A percentile compares a stretch with the other conserved stretches of the same genome.
These are phyloP conservation scores for Leptoteleia sp. DNA, from an alignment of 1,140 invertebrate genomes.

Conservation along the genomic window DNA sequence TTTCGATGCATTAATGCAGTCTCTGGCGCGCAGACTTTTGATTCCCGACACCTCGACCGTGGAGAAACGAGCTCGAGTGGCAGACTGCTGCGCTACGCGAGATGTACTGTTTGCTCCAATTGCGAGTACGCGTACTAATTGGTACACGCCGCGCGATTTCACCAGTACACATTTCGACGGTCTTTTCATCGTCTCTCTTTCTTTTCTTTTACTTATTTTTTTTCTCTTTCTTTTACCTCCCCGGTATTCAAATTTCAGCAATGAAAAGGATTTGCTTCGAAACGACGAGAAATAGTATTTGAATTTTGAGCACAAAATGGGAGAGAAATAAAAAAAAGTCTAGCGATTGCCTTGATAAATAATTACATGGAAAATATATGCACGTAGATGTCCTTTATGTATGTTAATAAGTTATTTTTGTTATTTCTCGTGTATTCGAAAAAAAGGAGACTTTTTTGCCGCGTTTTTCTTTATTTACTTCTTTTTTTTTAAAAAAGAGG, in stretches of 20 bases:
- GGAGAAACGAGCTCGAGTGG: slow-evolving; percentile 5
- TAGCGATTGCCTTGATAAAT: no score
- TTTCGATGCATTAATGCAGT: slow-evolving; percentile 44
- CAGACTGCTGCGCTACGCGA: slow-evolving; percentile 40
- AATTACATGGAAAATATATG: no score
- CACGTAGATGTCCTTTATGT: no score
- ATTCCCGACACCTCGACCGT: slow-evolving; percentile 41
- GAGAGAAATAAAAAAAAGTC: not conserved
- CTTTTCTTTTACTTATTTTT: no score
- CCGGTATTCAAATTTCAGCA: not conserved
- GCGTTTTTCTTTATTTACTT: no score
- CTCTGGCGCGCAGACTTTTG: slow-evolving; percentile 35
- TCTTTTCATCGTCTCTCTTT: slow-evolving; percentile 23
- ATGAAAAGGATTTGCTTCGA: no score
- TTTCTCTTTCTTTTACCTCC: no score
- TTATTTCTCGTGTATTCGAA: no score
- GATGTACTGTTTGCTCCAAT: slow-evolving; percentile 64
- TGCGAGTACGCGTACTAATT: slow-evolving; percentile 67
- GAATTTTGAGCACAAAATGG: no score
- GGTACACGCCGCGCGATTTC: slow-evolving; percentile 61
- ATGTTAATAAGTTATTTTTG: no score
- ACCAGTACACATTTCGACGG: slow-evolving; percentile 27
- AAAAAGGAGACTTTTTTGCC: no score
- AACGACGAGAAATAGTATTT: not conserved
- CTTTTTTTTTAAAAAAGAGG: no score